These are phyloP conservation scores for Eupithecia exiguata DNA, from an alignment of 2,888 invertebrate genomes.

Conservation along the genomic window DNA sequence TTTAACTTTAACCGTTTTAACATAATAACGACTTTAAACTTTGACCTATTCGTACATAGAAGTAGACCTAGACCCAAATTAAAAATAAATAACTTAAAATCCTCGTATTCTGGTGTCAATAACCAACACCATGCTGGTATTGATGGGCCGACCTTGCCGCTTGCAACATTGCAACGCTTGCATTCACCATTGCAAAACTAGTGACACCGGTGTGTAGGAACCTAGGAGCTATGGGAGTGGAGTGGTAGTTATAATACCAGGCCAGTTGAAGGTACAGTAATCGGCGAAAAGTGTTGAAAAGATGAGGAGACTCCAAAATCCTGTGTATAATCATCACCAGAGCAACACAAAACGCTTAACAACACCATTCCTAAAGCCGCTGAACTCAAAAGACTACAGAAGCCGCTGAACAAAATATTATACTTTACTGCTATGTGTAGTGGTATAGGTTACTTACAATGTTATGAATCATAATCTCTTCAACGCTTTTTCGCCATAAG, in stretches of 20 bases:
- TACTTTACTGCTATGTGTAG: no score
- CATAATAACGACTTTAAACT: neutral
- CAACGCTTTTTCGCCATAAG: no score
- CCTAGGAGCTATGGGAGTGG: slow-evolving; percentile 25
- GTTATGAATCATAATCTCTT: no score
- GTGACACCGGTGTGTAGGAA: slow-evolving; percentile 28
- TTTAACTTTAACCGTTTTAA: no score
- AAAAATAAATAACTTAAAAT: neutral
- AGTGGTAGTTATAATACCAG: neutral
- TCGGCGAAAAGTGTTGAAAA: neutral
- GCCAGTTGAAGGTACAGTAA: neutral
- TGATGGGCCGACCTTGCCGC: slow-evolving; percentile 44
- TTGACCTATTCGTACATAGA: neutral
- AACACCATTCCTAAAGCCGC: neutral
- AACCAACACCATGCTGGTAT: slow-evolving; percentile 30
- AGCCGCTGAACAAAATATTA: neutral
- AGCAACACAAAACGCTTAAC: neutral
- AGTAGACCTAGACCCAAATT: neutral
- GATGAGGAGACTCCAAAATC: neutral
- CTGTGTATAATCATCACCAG: neutral
- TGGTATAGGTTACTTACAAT: no score
- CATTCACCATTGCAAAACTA: slow-evolving; percentile 61
- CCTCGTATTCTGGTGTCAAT: slow-evolving; percentile 2
- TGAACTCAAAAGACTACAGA: neutral
- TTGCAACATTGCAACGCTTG: slow-evolving; percentile 69